These are phyloP conservation scores for Hemiprocne comata DNA, from an alignment of 2,113 vertebrate species.

Conservation along the genomic window DNA sequence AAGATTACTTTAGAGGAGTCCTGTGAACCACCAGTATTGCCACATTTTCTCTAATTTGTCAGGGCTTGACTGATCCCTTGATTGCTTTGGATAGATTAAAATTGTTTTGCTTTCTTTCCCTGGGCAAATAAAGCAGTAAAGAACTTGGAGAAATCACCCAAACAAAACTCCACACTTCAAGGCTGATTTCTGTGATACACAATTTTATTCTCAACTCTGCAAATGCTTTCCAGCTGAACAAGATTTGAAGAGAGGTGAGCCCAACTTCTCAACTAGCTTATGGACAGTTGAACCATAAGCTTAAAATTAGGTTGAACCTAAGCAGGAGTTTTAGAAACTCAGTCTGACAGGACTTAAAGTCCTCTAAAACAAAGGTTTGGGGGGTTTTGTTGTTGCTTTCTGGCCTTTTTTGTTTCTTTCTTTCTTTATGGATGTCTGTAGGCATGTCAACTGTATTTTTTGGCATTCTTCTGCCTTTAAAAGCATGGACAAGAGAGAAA, in stretches of 20 bases:
- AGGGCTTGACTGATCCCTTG: neutral
- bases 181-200: neutral
- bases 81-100: slow-evolving; percentile 1
- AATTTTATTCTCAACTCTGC: neutral
- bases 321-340: neutral
- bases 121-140: neutral
- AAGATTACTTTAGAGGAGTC: neutral
- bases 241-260: neutral
- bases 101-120: neutral
- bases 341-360: neutral
- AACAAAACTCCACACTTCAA: neutral
- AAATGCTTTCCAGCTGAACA: neutral
- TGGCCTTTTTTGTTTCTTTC: neutral
- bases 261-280: neutral
- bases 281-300: neutral
- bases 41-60: neutral
- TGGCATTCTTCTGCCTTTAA: neutral
- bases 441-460: neutral
- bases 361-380: neutral
- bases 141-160: neutral
- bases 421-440: neutral
- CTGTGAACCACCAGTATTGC: neutral
- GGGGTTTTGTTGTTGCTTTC: neutral
- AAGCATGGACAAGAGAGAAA: neutral
- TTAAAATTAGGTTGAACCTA: neutral